These are phyloP conservation scores for Myotis findleyi DNA, from an alignment of 2,797 vertebrate genomes.

Conservation along the genomic window DNA sequence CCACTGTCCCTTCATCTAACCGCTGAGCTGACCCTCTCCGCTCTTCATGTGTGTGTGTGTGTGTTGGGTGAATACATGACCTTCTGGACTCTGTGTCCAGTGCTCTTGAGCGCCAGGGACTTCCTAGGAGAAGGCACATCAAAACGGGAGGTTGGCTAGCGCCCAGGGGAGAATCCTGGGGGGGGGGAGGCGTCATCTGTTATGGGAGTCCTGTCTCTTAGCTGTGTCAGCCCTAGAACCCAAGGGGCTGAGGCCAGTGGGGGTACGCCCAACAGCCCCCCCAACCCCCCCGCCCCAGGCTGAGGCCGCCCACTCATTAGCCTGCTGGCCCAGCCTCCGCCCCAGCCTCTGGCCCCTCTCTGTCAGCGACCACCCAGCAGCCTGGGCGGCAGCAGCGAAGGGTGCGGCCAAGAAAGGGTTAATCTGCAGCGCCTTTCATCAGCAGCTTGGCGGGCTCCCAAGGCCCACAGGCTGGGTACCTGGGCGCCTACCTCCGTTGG, in stretches of 20 bases:
- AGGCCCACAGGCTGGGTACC: conserved; percentile 86
- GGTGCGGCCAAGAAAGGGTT: conserved; percentile 79
- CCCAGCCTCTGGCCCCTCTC: not conserved
- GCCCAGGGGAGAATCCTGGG: not conserved
- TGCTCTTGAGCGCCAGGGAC: conserved; percentile 5
- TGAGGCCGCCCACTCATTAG: not conserved
- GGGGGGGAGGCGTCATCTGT: not conserved
- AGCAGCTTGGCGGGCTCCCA: conserved; percentile 85
- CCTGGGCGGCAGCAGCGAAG: conserved; percentile 59
- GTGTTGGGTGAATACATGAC: not conserved
- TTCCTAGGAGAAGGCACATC: not conserved
- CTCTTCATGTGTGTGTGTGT: not conserved
- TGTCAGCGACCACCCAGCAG: conserved; percentile 75
- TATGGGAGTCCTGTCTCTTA: not conserved
- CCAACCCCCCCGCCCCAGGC: not conserved
- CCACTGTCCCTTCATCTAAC: not conserved
- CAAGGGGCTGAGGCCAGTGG: not conserved
- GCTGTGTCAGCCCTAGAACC: not conserved
- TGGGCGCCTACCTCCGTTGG: conserved; percentile 87
- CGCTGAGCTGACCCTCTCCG: not conserved
- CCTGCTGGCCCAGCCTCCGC: not conserved
- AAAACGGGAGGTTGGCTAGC: not conserved
- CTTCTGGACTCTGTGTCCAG: not conserved
- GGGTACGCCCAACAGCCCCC: not conserved
- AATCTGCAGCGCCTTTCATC: conserved; percentile 84